Conservation (phyloP, 1,140 invertebrate species). For the Luehdorfia chinensis region DNA sequence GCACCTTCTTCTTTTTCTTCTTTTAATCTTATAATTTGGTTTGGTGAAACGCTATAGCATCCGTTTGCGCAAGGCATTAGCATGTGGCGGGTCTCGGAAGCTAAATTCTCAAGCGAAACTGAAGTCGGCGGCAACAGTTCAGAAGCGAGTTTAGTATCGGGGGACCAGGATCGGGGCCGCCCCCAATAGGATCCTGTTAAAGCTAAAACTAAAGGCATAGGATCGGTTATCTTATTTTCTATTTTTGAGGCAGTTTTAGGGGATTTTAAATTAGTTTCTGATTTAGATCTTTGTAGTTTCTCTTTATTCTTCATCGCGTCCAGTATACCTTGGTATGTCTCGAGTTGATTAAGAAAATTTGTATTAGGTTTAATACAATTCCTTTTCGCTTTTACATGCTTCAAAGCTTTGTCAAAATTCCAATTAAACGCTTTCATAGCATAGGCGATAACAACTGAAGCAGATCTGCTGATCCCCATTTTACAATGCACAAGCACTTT, state of each 20-base stretch:
- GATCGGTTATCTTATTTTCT: slow-evolving; percentile 74
- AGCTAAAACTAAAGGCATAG: slow-evolving; percentile 78
- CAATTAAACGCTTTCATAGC: slow-evolving; percentile 98
- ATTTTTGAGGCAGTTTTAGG: slow-evolving; percentile 77
- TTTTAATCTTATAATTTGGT: slow-evolving; percentile 89
- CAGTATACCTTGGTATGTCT: slow-evolving; percentile 97
- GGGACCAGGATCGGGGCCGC: slow-evolving; percentile 90
- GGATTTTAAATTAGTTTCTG: slow-evolving; percentile 92
- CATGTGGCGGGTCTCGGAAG: slow-evolving; percentile 84
- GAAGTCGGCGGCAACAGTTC: slow-evolving; percentile 78
- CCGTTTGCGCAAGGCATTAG: slow-evolving; percentile 90
- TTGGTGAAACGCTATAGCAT: slow-evolving; percentile 92
- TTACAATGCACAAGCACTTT: slow-evolving; percentile 98
- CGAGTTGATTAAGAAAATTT: slow-evolving; percentile 95
- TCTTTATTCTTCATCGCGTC: slow-evolving; percentile 97
- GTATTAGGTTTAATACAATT: slow-evolving; percentile 97
- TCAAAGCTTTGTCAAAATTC: slow-evolving; percentile 92
- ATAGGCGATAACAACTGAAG: slow-evolving; percentile 98
- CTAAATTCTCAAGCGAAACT: slow-evolving; percentile 81
- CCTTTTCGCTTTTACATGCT: slow-evolving; percentile 93
- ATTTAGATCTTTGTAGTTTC: slow-evolving; percentile 93
- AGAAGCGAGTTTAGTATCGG: slow-evolving; percentile 81
- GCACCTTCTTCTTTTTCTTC: slow-evolving; percentile 77
- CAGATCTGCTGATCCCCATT: slow-evolving; percentile 98
- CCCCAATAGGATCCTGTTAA: slow-evolving; percentile 72